Base-by-base conservation (phyloP, 1,140 invertebrate genomes). In the Drosophila watanabei region DNA sequence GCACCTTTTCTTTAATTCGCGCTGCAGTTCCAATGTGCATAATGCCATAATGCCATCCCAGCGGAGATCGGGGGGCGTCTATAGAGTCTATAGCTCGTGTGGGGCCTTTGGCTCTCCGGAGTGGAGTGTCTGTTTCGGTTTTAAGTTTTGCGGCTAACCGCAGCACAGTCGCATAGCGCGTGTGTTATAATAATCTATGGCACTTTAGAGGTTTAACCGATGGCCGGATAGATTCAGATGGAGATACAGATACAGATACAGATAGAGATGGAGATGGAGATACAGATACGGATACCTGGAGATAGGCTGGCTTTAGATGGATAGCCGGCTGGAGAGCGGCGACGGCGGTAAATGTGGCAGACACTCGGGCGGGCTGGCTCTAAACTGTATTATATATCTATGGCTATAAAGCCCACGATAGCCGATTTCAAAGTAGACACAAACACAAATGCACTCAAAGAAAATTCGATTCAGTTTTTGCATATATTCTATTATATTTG, bases 121-220 rank as follows among this genome's bases (percentile, higher is more conserved):
- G n/a, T 33, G 52, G 56, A 49, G 54, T 69, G 72, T 48, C 41
- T 51, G 28, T 62, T 78, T 78, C 62, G 62, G 75, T 77, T 77
- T 78, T 77, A 51, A 72, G 76, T 79, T 79, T 79, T 79, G 68
- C 60, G 77, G 76, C 76, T 80, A 72, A 80, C 77, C 77, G 48
- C 77, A 79, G 76, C 51, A 65, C 62, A 79, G 48, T 79, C 76
- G 78, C 61, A 80, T 58, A 58, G 77, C 76, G 76, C 76, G 75
- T 77, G 75, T 80, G 68, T 79, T 79, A 80, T 80, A 80, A 80
- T 79, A 80, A 80, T 80, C 77, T 73, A 79, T 80, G 77, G 77
- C 77, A 80, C 76, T 80, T 80, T 80, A 73, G 76, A 80, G 77
- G 77, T 79, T 79, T 79, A 79, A 79, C 76, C 76, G 66, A 79